phyloP scores from a whole-genome alignment of 2,113 vertebrate species.

The Corydoras maculifer region DNA sequence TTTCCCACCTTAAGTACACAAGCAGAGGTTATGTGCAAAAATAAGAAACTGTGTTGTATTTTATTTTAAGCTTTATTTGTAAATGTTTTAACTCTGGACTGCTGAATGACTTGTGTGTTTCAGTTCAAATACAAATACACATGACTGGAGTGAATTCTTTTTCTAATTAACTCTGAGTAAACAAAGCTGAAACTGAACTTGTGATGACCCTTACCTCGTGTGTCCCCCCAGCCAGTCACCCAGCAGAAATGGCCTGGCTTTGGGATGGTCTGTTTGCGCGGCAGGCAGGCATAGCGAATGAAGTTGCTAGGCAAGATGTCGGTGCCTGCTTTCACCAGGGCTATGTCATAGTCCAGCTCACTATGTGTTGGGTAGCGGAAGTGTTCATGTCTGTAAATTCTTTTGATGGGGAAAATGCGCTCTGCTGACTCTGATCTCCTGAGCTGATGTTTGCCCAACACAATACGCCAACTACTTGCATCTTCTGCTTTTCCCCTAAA shows the following conservation, averaged over 20 bases:
- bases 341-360: constrained; percentile 65
- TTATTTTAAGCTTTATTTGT: background rate
- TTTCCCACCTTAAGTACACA: constrained; percentile 55
- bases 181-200: too few relatives aligned
- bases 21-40: background rate
- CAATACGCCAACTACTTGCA: constrained; percentile 61
- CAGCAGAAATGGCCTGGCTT: constrained; percentile 63
- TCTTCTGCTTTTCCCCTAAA: constrained; percentile 66
- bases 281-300: constrained; percentile 67
- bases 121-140: background rate
- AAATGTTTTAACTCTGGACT: background rate
- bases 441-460: constrained; percentile 70
- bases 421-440: constrained; percentile 58
- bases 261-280: constrained; percentile 59
- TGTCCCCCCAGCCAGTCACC: constrained; percentile 67
- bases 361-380: constrained; percentile 63
- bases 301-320: constrained; percentile 58
- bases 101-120: background rate
- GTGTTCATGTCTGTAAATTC: constrained; percentile 66
- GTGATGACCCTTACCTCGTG: constrained; percentile 46
- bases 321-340: constrained; percentile 62
- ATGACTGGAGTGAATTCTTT: background rate
- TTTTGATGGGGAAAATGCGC: constrained; percentile 55
- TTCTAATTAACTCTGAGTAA: too few relatives aligned
- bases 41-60: background rate